Conservation (phyloP, 2,797 vertebrate genomes). For the Anableps anableps region DNA sequence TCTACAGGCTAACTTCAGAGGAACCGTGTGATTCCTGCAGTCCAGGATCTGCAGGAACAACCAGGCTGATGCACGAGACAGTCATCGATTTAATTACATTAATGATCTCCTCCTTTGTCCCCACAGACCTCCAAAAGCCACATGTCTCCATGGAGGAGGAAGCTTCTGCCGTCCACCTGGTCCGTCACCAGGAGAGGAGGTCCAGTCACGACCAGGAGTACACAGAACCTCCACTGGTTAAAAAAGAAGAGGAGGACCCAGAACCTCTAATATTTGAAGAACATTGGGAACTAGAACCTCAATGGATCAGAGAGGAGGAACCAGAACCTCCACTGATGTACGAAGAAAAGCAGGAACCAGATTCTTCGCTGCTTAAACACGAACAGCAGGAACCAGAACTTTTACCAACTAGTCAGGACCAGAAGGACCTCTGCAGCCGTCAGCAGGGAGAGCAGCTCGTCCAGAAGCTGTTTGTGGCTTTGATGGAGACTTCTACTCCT, state of each 20-base stretch:
- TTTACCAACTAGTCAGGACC: too few relatives aligned
- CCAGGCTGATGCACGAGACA: background rate
- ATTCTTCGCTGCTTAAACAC: background rate
- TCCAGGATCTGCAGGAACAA: background rate
- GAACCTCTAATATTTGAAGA: background rate
- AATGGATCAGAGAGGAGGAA: too few relatives aligned
- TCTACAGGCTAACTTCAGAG: too few relatives aligned
- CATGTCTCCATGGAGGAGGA: background rate
- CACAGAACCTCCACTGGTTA: too few relatives aligned
- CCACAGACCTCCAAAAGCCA: background rate
- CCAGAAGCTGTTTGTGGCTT: background rate
- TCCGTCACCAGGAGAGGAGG: too few relatives aligned
- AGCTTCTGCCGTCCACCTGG: too few relatives aligned
- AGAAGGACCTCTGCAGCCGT: background rate
- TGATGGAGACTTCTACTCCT: background rate
- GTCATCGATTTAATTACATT: background rate
- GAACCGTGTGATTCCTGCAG: too few relatives aligned
- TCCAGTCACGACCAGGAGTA: too few relatives aligned
- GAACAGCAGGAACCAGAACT: background rate
- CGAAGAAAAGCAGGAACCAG: background rate
- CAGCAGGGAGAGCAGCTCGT: background rate
- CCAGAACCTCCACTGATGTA: too few relatives aligned
- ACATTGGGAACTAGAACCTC: too few relatives aligned
- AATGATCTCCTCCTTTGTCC: background rate
- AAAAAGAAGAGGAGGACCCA: background rate